phyloP scores from a whole-genome alignment of 2,113 vertebrate genomes.

The Salvelinus fontinalis region DNA sequence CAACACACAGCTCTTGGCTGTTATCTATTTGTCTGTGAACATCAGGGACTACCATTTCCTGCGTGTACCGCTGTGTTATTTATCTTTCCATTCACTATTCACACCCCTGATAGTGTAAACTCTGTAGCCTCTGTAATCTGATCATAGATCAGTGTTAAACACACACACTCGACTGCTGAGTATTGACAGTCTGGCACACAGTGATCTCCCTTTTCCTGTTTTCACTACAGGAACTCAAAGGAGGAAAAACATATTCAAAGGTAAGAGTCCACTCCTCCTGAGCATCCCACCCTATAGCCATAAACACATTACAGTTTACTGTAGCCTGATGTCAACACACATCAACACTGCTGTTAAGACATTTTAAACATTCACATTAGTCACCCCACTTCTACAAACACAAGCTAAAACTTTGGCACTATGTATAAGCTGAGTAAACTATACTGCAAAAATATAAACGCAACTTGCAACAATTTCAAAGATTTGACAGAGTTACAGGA shows the following conservation, averaged over 20 bases:
- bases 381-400: not conserved
- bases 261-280: conserved; percentile 73
- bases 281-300: not conserved
- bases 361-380: conserved; percentile 43
- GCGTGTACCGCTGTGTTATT: not conserved
- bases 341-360: not conserved
- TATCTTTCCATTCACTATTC: conserved; percentile 6
- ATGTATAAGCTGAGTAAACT: not conserved
- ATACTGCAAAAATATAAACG: not conserved
- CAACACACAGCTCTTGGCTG: not conserved
- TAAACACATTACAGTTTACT: conserved; percentile 13
- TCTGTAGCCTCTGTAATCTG: conserved; percentile 27
- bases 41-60: not conserved
- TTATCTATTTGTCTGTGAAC: not conserved
- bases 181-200: too few relatives aligned
- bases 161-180: too few relatives aligned
- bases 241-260: conserved; percentile 95
- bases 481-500: too few relatives aligned
- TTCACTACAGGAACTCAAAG: conserved; percentile 94
- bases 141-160: conserved; percentile 11
- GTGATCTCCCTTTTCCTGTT: conserved; percentile 68
- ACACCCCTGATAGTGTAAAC: not conserved
- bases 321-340: not conserved
- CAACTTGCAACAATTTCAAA: too few relatives aligned
- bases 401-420: not conserved